Conservation (phyloP, 2,797 vertebrate genomes). For the Semotilus atromaculatus region DNA sequence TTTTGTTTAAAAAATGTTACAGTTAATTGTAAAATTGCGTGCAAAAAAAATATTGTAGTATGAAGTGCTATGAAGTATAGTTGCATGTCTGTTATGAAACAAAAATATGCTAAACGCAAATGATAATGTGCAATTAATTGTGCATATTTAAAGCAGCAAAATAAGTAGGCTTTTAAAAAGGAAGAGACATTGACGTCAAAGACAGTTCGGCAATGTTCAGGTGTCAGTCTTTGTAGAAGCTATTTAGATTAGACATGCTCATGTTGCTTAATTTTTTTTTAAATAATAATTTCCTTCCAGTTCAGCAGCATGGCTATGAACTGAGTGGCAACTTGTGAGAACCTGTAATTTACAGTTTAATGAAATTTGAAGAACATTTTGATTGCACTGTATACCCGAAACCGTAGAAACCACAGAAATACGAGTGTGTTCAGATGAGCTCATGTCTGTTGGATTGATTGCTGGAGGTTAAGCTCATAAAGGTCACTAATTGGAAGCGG, state of each 20-base stretch:
- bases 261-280: neutral
- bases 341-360: neutral
- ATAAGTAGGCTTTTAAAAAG: neutral
- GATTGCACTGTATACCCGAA: neutral
- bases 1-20: neutral
- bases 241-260: neutral
- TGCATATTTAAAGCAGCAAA: neutral
- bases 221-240: neutral
- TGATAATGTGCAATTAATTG: neutral
- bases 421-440: neutral
- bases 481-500: conserved; percentile 36
- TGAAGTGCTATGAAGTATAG: neutral
- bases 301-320: neutral
- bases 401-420: neutral
- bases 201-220: neutral
- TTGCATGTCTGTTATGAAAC: neutral
- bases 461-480: conserved; percentile 20
- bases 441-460: conserved; percentile 8
- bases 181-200: neutral
- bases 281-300: too few relatives aligned
- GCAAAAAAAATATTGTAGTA: neutral
- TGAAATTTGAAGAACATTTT: neutral
- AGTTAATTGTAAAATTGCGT: neutral
- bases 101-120: neutral
- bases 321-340: neutral